Base-by-base conservation (phyloP, 2,888 invertebrate genomes). In the Brenthis hecate region DNA sequence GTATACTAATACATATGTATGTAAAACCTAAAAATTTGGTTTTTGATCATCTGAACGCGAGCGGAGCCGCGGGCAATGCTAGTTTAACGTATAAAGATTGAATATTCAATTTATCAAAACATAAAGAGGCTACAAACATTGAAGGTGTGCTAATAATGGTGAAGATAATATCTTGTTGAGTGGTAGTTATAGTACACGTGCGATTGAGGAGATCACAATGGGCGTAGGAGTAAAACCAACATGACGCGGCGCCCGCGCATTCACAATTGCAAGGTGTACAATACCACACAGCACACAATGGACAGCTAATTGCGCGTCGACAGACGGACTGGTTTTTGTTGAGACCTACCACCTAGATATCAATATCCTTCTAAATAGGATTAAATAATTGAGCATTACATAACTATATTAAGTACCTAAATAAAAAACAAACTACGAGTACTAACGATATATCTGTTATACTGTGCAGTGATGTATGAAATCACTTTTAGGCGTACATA, bases 271-370 rank as follows among this genome's bases (percentile, higher is more conserved):
- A 72, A 69, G 73, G 74, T 70, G 75, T 77, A 87, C 86, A 87
- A 86, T 86, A 78, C 81, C 74, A 74, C 70, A 69, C 28, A 60
- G n/a, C 76, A 72, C 80, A 90, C 89, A 90, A 92, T 91, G 82
- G 86, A 80, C 76, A 75, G 86, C 89, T 92, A 91, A 92, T 92
- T 92, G 90, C 91, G 84, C 88, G 90, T 85, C 87, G 91, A 92
- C 91, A 91, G 78, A 81, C 82, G 84, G 79, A 84, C 84, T 80
- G 62, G 80, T 78, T 80, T 43, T 85, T 85, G 85, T 85, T 85
- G 80, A 78, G 76, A 73, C 66, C 71, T 67, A 64, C 66, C 65
- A 61, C 57, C 76, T 75, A 72, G 68, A 54, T 63, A 66, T 71
- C 71, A 48, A 73, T 69, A 73, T 66, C 70, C 70, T 71, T 70